Evolutionary conservation across 2,888 invertebrate genomes (phyloP).

Genomic region (Tortrix viridana): DNA sequence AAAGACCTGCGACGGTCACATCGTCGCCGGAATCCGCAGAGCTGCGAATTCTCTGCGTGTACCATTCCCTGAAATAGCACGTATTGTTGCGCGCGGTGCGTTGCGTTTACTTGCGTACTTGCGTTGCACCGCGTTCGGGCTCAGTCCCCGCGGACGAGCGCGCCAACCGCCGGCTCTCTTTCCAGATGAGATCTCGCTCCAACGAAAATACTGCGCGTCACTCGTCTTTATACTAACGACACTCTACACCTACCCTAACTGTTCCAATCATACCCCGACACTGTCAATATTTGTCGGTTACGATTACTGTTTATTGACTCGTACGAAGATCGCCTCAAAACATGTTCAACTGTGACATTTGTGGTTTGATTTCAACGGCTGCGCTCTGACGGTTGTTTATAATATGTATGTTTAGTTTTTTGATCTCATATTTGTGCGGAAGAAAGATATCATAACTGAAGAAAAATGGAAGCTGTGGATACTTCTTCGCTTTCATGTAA

Average conservation of each 20-base stretch:
- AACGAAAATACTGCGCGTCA: constrained; percentile 58
- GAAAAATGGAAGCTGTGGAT: constrained; percentile 57
- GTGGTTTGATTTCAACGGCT: constrained; percentile 36
- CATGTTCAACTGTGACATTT: constrained; percentile 35
- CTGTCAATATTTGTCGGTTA: constrained; percentile 63
- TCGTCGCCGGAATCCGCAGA: constrained; percentile 65
- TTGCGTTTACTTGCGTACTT: constrained; percentile 54
- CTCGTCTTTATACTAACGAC: constrained; percentile 45
- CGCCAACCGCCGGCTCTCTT: constrained; percentile 63
- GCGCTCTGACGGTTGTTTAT: constrained; percentile 33
- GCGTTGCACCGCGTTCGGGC: constrained; percentile 46
- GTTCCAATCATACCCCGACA: constrained; percentile 31
- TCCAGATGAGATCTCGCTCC: constrained; percentile 55
- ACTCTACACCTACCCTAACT: constrained; percentile 50
- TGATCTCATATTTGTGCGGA: constrained; percentile 18
- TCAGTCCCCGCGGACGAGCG: constrained; percentile 67
- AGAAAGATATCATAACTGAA: constrained; percentile 19
- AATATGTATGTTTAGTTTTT: constrained; percentile 27
- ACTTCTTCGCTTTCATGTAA: constrained; percentile 57
- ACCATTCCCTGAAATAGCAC: constrained; percentile 80
- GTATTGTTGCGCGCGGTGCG: constrained; percentile 61
- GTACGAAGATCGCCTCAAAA: constrained; percentile 24
- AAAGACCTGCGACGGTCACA: constrained; percentile 52
- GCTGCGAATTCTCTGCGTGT: constrained; percentile 74
- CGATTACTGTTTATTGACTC: constrained; percentile 50